Evolutionary conservation across 2,888 invertebrate species (phyloP).

Genomic region (Chaetogeoica ovagalla): DNA sequence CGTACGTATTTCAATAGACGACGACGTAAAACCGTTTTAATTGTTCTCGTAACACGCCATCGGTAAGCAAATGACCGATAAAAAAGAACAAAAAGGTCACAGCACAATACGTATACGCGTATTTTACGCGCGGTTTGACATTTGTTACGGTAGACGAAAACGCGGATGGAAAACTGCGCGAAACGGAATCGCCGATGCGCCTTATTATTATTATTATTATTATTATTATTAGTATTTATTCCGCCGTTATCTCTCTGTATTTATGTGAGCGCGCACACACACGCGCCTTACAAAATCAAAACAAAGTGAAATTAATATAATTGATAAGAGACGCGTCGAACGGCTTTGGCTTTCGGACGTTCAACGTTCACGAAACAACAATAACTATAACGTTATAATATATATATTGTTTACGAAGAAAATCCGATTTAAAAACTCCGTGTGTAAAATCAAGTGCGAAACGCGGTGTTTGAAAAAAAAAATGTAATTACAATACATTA

Average conservation of each 20-base stretch:
- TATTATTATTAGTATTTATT: background rate
- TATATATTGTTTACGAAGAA: too few species aligned
- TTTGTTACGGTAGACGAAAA: too few species aligned
- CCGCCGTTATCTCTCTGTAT: background rate
- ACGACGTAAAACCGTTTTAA: background rate
- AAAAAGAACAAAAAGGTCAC: background rate
- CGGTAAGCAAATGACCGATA: background rate
- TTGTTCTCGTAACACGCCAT: background rate
- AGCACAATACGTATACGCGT: background rate
- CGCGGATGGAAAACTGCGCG: background rate
- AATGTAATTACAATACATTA: too few species aligned
- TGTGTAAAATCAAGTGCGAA: too few species aligned
- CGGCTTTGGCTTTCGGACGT: background rate
- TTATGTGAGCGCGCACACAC: background rate
- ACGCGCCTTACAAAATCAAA: constrained; percentile 23
- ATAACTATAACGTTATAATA: too few species aligned
- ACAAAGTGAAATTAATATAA: background rate
- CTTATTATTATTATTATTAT: too few species aligned
- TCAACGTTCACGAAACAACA: background rate
- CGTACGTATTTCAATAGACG: background rate
- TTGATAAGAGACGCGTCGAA: constrained; percentile 9
- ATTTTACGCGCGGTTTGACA: too few species aligned
- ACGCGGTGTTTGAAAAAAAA: too few species aligned
- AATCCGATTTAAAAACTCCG: too few species aligned
- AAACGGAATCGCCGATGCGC: background rate